Conservation (phyloP, 1,140 invertebrate species). For the Periplaneta americana region DNA sequence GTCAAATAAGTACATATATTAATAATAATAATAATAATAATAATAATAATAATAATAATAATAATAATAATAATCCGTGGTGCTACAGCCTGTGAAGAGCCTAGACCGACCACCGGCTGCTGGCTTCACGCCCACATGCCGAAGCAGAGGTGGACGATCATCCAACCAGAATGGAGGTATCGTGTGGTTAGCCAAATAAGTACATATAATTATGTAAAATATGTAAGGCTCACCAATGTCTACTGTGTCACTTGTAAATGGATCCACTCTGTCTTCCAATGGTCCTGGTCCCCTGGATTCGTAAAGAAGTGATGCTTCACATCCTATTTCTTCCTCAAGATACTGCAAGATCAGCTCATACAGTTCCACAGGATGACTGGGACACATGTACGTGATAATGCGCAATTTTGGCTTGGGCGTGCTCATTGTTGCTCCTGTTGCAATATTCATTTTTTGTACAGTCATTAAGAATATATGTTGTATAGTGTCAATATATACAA, state of each 20-base stretch:
- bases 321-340: conserved; percentile 44
- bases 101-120: no score
- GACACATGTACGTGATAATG: conserved; percentile 52
- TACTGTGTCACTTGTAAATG: conserved; percentile 44
- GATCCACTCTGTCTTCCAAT: conserved; percentile 43
- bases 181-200: neutral
- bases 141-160: no score
- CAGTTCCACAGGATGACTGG: conserved; percentile 51
- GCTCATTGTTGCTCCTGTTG: neutral
- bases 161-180: no score
- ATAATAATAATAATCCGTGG: no score
- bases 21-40: no score
- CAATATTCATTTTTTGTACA: no score
- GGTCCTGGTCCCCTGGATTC: conserved; percentile 48
- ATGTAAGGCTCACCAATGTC: conserved; percentile 48
- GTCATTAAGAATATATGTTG: no score
- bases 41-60: no score
- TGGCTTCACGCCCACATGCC: no score
- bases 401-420: conserved; percentile 38
- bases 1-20: no score
- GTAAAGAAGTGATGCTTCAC: conserved; percentile 46
- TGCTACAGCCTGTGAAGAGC: no score
- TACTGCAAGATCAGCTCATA: conserved; percentile 50
- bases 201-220: neutral
- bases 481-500: no score